Evolutionary conservation across 2,888 invertebrate species (phyloP).

Genomic region (Phasia obesa): DNA sequence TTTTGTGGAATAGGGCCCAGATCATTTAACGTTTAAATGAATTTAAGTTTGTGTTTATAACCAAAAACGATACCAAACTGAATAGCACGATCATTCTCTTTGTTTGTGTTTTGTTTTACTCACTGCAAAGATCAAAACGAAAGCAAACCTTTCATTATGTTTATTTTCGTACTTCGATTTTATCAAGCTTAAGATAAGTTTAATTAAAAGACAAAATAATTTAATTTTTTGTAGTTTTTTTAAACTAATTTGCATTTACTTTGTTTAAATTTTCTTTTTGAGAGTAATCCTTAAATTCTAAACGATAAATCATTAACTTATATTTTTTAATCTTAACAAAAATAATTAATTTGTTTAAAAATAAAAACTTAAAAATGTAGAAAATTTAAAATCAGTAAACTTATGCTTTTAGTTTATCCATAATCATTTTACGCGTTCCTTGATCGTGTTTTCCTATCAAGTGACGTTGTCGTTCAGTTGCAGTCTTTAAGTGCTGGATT

Average conservation of each 20-base stretch:
- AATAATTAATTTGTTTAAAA: constrained; percentile 32
- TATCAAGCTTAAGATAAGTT: too few species aligned
- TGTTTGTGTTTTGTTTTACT: too few species aligned
- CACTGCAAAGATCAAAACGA: too few species aligned
- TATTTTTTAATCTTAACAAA: neutral
- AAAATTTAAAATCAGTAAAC: constrained; percentile 69
- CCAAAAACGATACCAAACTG: too few species aligned
- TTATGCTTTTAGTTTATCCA: constrained; percentile 44
- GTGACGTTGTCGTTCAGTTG: constrained; percentile 22
- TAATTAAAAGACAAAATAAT: neutral
- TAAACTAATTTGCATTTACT: constrained; percentile 60
- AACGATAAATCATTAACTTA: constrained; percentile 36
- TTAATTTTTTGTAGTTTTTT: constrained; percentile 63
- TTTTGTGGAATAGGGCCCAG: too few species aligned
- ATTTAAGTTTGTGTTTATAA: too few species aligned
- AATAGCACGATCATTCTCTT: too few species aligned
- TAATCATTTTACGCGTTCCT: constrained; percentile 4
- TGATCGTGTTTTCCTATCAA: neutral
- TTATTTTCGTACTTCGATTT: too few species aligned
- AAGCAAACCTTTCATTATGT: too few species aligned
- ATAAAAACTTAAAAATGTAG: constrained; percentile 41
- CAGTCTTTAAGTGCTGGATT: constrained; percentile 71
- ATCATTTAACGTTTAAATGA: too few species aligned
- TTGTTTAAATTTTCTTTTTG: neutral
- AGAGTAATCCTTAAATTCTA: constrained; percentile 41